Percentiles rank a stretch among this genome's conserved stretches.
Conservation (phyloP, 2,888 invertebrate genomes). For the Venusia cambrica region DNA sequence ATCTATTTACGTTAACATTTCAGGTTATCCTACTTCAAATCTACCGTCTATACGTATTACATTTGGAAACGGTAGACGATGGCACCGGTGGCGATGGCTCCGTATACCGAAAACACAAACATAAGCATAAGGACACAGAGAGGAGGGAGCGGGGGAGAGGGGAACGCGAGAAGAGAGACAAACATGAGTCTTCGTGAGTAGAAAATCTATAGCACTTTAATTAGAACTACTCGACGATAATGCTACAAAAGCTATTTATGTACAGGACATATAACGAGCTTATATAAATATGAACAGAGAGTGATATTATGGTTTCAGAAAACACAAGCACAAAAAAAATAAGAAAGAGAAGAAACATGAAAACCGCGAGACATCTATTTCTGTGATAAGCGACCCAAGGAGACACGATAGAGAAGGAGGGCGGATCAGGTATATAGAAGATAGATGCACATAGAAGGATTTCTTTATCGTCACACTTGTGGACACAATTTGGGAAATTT, state of each 20-base stretch:
- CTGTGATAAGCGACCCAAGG: slow-evolving; percentile 62
- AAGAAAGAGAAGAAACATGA: slow-evolving; percentile 58
- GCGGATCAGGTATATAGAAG: slow-evolving; percentile 55
- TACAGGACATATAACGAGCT: too few relatives aligned
- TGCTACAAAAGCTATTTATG: too few relatives aligned
- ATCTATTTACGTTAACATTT: too few relatives aligned
- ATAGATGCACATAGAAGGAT: too few relatives aligned
- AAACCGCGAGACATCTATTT: slow-evolving; percentile 59
- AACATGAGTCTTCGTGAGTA: slow-evolving; percentile 56
- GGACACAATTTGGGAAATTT: too few relatives aligned
- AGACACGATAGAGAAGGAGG: slow-evolving; percentile 56
- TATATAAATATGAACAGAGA: too few relatives aligned
- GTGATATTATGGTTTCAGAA: slow-evolving; percentile 40
- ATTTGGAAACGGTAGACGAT: slow-evolving; percentile 82
- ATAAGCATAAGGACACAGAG: slow-evolving; percentile 48
- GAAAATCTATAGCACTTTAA: too few relatives aligned
- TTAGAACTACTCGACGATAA: too few relatives aligned
- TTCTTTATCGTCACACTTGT: too few relatives aligned
- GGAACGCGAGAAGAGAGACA: too few relatives aligned
- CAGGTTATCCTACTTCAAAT: slow-evolving; percentile 92
- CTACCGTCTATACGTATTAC: slow-evolving; percentile 90
- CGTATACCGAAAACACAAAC: slow-evolving; percentile 55
- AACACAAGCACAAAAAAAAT: slow-evolving; percentile 43
- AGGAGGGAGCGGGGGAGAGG: slow-evolving; percentile 38
- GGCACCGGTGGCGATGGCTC: slow-evolving; percentile 58